Percentiles rank a stretch among this genome's conserved stretches.
These are phyloP conservation scores for Porphyrio hochstetteri DNA, from an alignment of 2,113 vertebrate species.

Conservation along the genomic window DNA sequence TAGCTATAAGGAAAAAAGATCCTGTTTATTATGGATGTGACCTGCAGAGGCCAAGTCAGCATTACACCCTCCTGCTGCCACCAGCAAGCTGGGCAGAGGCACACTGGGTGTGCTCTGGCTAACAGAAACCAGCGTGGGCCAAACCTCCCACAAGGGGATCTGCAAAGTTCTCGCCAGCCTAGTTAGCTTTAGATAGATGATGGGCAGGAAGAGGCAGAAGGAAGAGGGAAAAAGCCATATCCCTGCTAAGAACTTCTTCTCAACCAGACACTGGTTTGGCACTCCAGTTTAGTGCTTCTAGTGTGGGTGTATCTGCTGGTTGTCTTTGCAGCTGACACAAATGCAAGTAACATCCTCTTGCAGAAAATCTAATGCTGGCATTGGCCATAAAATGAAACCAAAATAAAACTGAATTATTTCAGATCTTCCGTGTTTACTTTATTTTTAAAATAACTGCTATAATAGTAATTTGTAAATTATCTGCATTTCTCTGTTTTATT, in stretches of 20 bases:
- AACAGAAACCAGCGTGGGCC: neutral
- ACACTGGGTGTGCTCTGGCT: fast-evolving
- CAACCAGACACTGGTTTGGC: neutral
- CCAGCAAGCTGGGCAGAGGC: neutral
- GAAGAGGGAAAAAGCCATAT: neutral
- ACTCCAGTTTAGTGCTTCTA: neutral
- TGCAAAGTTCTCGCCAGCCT: neutral
- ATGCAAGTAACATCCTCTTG: neutral
- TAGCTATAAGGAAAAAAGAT: neutral
- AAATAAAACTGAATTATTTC: neutral
- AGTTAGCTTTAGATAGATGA: fast-evolving
- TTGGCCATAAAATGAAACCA: neutral
- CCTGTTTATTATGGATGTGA: neutral
- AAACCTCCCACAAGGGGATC: neutral
- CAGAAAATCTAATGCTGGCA: slow-evolving; percentile 6
- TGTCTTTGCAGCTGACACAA: slow-evolving; percentile 4
- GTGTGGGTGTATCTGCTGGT: neutral
- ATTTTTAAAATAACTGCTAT: neutral
- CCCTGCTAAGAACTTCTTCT: neutral
- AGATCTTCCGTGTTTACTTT: neutral
- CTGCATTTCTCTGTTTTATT: slow-evolving; percentile 43
- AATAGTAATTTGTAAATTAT: neutral
- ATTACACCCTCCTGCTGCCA: neutral
- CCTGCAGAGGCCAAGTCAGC: neutral
- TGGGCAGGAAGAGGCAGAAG: neutral